Base-by-base conservation (phyloP, 2,888 invertebrate species). In the Dinocampus coccinellae region DNA sequence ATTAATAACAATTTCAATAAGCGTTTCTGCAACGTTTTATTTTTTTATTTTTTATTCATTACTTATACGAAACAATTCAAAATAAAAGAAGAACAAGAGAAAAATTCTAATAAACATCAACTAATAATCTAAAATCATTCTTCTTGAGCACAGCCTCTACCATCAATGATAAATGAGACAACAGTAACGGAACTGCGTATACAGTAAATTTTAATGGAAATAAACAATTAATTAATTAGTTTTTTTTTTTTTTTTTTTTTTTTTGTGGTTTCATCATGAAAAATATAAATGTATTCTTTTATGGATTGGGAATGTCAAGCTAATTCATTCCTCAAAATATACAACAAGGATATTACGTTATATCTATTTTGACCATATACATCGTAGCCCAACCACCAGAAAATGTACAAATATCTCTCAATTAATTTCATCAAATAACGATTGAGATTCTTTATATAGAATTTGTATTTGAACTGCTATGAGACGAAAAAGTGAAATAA, bases 321-420 rank as follows among this genome's bases (percentile, higher is more conserved):
- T 47, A 20, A 20, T 16, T 47, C 47, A 47, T 1, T 9, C 9
- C 3, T 47, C 9, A 47, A 20, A 47, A 16, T 47, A 47, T 47
- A 47, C 16, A 7, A 47, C 16, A 16, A 47, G 13, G 39, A 47
- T 47, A n/a, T 6, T 6, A 47, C 6, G 39, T 39, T 39, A 16
- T 16, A n/a, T 39, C 6, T n/a, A 47, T 47, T 67, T 58, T 39
- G 11, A 7, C 1, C 2, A 16, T 58, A n/a, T 58, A n/a, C 13
- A 26, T 26, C 13, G 13, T 55, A 76, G 76, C 70, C 76, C 77
- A 81, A 80, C 80, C 80, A 77, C 80, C 82, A 83, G 78, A 78
- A 81, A 84, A 84, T 84, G 76, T 84, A 83, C 81, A 84, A 81
- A 81, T 47, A 16, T 20, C 16, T 81, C 78, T 82, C 78, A 78